Conservation (phyloP, 2,113 vertebrate genomes). For the Lutjanus erythropterus region DNA sequence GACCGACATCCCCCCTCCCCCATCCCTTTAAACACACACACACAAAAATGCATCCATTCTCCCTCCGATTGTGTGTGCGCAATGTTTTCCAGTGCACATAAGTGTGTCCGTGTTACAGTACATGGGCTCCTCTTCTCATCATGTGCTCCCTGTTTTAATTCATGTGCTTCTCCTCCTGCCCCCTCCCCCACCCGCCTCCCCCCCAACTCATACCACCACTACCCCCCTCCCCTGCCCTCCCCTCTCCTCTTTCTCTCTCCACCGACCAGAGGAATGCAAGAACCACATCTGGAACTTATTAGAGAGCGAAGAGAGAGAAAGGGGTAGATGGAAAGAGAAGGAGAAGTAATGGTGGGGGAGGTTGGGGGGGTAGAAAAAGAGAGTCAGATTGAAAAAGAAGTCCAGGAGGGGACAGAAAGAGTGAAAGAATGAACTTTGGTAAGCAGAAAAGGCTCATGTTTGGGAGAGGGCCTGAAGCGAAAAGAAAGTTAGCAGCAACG, state of each 20-base stretch:
- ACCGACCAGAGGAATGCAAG: constrained; percentile 86
- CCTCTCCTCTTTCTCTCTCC: constrained; percentile 72
- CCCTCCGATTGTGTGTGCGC: constrained; percentile 1
- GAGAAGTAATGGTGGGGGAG: constrained; percentile 36
- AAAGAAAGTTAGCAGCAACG: constrained; percentile 34
- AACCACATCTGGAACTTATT: constrained; percentile 88
- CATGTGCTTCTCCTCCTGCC: constrained; percentile 75
- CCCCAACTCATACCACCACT: constrained; percentile 27
- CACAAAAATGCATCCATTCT: constrained; percentile 19
- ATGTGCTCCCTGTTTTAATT: constrained; percentile 84
- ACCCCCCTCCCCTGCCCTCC: constrained; percentile 25
- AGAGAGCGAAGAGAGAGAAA: constrained; percentile 73
- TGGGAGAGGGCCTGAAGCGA: constrained; percentile 6
- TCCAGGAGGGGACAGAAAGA: constrained; percentile 70
- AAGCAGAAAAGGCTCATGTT: constrained; percentile 43
- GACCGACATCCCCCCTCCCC: constrained; percentile 33
- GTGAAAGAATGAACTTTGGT: constrained; percentile 59
- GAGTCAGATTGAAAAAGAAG: constrained; percentile 31
- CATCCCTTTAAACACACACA: constrained; percentile 23
- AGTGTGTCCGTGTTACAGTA: constrained; percentile 57
- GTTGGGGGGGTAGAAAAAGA: not conserved
- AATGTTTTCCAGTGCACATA: constrained; percentile 20
- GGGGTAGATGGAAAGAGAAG: constrained; percentile 71
- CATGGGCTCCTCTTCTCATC: constrained; percentile 76
- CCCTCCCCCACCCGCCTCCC: constrained; percentile 48